Base-by-base conservation (phyloP, 2,888 invertebrate genomes). In the Ischnus inquisitorius region DNA sequence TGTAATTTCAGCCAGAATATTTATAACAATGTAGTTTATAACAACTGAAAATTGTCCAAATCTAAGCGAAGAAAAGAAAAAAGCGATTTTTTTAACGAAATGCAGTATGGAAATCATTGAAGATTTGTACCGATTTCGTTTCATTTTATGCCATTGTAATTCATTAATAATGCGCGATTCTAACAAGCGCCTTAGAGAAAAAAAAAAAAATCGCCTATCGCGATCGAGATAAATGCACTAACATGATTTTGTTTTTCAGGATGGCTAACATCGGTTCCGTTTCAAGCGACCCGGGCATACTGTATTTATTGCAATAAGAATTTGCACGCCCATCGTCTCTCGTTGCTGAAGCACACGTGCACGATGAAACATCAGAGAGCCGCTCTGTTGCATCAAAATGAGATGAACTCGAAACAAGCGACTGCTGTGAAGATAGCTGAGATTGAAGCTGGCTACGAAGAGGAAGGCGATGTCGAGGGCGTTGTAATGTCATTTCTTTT, bases 271-370 rank as follows among this genome's bases (percentile, higher is more conserved):
- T 94, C 94, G 12, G 95, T 95, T 16, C 94, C 94, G 25, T 93
- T 94, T 86, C 93, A 95, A 91, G 94, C 95, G 1, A 95, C 95
- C 4, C 93, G 95, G 90, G 95, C 95, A 10, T 95, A 93, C 87
- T 95, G 95, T 88, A 93, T 93, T 28, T 95, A 94, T 87, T 95
- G 95, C 86, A 94, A 95, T 79, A 95, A 95, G 89, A 94, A 94
- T 74, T 92, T 95, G 34, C 95, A 95, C 90, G 95, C 95, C 3
- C 95, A 95, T 91, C 93, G 95, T 78, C 90, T 95, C 12, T 95
- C 95, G 74, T 91, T 95, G 54, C 87, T 95, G 57, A 95, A 95
- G 86, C 95, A 95, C 87, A 95, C 95, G 57, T 95, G 95, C 82
- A 95, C 95, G 0, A 94, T 95, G 89, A 94, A 95, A 79, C 95